Conservation (phyloP, 2,888 invertebrate genomes). For the Cerastoderma edule region DNA sequence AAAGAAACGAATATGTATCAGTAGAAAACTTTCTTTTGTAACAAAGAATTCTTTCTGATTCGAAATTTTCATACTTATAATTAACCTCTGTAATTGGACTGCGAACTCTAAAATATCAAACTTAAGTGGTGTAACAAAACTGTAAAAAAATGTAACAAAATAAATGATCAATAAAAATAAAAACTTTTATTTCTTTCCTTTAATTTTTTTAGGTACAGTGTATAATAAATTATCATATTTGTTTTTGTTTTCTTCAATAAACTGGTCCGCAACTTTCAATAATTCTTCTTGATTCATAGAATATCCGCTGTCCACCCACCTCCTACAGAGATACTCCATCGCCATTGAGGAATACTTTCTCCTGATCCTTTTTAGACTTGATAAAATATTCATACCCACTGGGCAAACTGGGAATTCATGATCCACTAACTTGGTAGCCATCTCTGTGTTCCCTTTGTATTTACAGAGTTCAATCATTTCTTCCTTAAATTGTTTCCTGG, state of each 20-base stretch:
- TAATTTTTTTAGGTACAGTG: background rate
- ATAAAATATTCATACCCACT: background rate
- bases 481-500: background rate
- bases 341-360: background rate
- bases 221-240: slow-evolving; percentile 20
- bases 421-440: background rate
- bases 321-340: background rate
- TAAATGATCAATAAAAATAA: too few relatives aligned
- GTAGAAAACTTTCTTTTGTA: too few relatives aligned
- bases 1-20: too few relatives aligned
- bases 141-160: too few relatives aligned
- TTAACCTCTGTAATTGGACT: too few relatives aligned
- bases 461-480: slow-evolving; percentile 15
- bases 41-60: too few relatives aligned
- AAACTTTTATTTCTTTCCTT: too few relatives aligned
- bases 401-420: slow-evolving; percentile 6
- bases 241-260: slow-evolving; percentile 12
- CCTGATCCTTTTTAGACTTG: slow-evolving; percentile 4
- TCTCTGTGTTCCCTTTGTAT: slow-evolving; percentile 1
- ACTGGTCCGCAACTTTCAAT: slow-evolving; percentile 1
- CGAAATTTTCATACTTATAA: too few relatives aligned
- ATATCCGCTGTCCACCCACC: slow-evolving; percentile 13
- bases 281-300: background rate
- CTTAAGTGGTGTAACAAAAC: too few relatives aligned
- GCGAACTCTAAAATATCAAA: too few relatives aligned